Base-by-base conservation (phyloP, 2,113 vertebrate genomes). In the Zosterops borbonicus region DNA sequence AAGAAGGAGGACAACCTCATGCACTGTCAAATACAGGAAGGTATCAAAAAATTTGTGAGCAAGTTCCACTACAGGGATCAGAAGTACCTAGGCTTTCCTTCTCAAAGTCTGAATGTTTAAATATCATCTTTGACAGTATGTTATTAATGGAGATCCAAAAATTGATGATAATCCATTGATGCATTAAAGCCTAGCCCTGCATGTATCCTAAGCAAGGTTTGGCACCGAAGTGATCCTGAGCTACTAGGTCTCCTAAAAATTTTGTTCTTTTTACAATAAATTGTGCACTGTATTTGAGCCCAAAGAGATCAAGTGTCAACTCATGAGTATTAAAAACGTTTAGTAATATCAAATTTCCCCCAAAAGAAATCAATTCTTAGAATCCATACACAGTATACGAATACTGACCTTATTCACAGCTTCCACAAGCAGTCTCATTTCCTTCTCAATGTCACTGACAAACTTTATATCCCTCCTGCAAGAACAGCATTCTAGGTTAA, bases 391-490 rank as follows among this genome's bases (percentile, higher is more conserved):
- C 41, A 70, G 12, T 89, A 46, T 70, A 68, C 68, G 33, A 75
- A 94, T 58, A 96, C 98, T 96, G 97, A 99, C 99, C 99, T 99
- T 99, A 96, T 98, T 99, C 49, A 98, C 98, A 33, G 99, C 98
- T 93, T 99, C 99, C 86, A 99, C 98, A 21, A 99, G 98, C 78
- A 97, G 98, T 98, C 97, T 99, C 95, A 99, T 99, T 97, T 99
- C 99, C 90, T 98, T 99, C 95, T 99, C 99, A 35, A 99, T 93
- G 23, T 99, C 99, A 78, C 98, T 98, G 93, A 99, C 98, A 97
- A 99, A 99, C 89, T 98, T 99, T 78, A 99, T 96, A 94, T 99
- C 99, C 96, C 99, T 99, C 97, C 99, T 99, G 98, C 79, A 94
- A 92, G 56, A 94, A 97, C 52, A 95, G 42, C 27, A 63, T 69